Percentiles rank a stretch among this genome's conserved stretches.
These are phyloP conservation scores for Poecilus cupreus DNA, from an alignment of 2,888 invertebrate genomes.

Conservation along the genomic window DNA sequence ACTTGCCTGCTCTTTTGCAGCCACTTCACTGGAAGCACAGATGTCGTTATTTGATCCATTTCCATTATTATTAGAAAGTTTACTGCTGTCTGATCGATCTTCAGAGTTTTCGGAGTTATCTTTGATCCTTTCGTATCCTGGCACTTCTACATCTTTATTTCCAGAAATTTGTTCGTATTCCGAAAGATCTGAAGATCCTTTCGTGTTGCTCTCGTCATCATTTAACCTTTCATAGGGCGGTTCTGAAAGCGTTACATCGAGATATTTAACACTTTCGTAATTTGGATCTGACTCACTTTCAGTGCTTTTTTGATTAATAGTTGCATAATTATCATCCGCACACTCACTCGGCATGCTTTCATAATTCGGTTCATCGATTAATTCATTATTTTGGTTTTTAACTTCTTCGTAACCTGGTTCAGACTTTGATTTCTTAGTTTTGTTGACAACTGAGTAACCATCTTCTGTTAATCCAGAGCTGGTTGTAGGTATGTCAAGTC, in stretches of 20 bases:
- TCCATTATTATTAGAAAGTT: conserved; percentile 46
- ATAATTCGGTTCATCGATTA: conserved; percentile 81
- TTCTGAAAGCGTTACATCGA: conserved; percentile 76
- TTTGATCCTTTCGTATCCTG: conserved; percentile 50
- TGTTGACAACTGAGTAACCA: conserved; percentile 76
- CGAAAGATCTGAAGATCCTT: conserved; percentile 51
- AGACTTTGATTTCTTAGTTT: conserved; percentile 67
- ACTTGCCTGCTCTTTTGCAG: conserved; percentile 23
- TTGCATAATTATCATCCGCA: conserved; percentile 77
- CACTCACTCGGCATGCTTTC: conserved; percentile 80
- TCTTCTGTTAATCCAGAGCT: conserved; percentile 66
- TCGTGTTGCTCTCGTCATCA: conserved; percentile 66
- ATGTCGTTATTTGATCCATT: conserved; percentile 6
- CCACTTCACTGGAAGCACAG: neutral
- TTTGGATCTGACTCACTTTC: conserved; percentile 88
- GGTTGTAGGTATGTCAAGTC: neutral
- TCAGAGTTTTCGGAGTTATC: conserved; percentile 54
- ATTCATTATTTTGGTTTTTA: conserved; percentile 75
- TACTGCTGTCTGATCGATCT: conserved; percentile 46
- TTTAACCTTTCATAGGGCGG: conserved; percentile 82
- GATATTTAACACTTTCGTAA: conserved; percentile 88
- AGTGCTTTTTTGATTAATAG: conserved; percentile 72
- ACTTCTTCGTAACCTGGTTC: conserved; percentile 76
- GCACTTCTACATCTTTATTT: conserved; percentile 27
- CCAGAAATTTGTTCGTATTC: conserved; percentile 55